These are phyloP conservation scores for Opisthocomus hoazin DNA, from an alignment of 2,113 vertebrate genomes.

Conservation along the genomic window DNA sequence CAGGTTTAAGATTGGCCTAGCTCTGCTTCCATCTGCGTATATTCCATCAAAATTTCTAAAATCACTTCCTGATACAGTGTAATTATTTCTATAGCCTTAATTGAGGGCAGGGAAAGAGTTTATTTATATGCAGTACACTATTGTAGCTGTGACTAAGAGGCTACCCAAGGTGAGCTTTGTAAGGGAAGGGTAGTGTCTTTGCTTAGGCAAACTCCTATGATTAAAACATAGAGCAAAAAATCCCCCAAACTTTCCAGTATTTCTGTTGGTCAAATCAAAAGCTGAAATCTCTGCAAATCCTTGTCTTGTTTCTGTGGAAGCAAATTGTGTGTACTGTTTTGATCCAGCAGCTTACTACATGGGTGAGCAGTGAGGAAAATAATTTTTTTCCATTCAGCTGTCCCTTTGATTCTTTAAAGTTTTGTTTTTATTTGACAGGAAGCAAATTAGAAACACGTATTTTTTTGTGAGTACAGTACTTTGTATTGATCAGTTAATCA, in stretches of 20 bases:
- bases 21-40: neutral
- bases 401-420: neutral
- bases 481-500: neutral
- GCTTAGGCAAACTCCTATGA: neutral
- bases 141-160: neutral
- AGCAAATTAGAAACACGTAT: neutral
- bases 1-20: neutral
- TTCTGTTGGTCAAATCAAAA: neutral
- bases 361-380: neutral
- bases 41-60: neutral
- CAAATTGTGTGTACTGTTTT: neutral
- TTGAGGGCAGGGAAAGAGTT: neutral
- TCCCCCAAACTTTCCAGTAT: neutral
- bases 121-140: fast-evolving
- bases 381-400: neutral
- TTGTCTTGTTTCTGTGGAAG: neutral
- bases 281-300: neutral
- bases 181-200: neutral
- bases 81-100: neutral
- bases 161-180: neutral
- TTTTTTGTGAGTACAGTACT: neutral
- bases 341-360: neutral
- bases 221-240: neutral
- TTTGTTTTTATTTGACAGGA: neutral
- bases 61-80: neutral